phyloP scores from a whole-genome alignment of 2,113 vertebrate genomes.

The Hiodon alosoides region DNA sequence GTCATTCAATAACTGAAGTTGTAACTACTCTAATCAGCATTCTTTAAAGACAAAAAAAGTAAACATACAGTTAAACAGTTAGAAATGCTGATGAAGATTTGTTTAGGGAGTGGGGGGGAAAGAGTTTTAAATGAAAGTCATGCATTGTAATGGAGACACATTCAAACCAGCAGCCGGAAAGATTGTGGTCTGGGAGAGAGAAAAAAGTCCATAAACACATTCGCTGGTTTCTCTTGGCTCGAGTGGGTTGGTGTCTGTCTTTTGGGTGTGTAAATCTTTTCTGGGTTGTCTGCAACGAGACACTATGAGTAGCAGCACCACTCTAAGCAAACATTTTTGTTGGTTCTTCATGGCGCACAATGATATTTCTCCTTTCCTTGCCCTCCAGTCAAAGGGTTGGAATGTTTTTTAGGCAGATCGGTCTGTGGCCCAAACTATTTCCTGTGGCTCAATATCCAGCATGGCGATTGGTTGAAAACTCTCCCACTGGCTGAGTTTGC shows the following conservation, averaged over 20 bases:
- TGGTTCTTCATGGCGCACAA: conserved; percentile 31
- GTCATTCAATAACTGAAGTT: too few species aligned
- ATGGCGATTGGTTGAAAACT: conserved; percentile 32
- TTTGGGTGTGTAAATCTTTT: conserved; percentile 50
- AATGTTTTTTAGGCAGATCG: conserved; percentile 34
- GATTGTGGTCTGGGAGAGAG: conserved; percentile 45
- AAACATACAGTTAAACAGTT: conserved; percentile 42
- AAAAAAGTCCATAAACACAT: conserved; percentile 52
- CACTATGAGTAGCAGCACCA: conserved; percentile 34
- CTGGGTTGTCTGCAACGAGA: conserved; percentile 43
- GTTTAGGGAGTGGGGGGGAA: conserved; percentile 3
- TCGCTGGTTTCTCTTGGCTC: conserved; percentile 52
- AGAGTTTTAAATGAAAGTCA: conserved; percentile 4
- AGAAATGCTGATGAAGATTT: conserved; percentile 42
- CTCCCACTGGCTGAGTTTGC: conserved; percentile 6
- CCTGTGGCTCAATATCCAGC: conserved; percentile 31
- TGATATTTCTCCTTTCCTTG: conserved; percentile 32
- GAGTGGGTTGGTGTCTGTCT: conserved; percentile 33
- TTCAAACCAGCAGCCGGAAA: conserved; percentile 48
- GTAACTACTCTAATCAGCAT: too few species aligned
- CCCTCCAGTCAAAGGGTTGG: conserved; percentile 28
- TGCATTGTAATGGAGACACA: conserved; percentile 25
- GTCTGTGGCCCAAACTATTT: conserved; percentile 36
- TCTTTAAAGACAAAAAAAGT: conserved; percentile 42
- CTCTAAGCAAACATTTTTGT: conserved; percentile 32